These are phyloP conservation scores for Batillaria attramentaria DNA, from an alignment of 1,140 invertebrate species.

Conservation along the genomic window DNA sequence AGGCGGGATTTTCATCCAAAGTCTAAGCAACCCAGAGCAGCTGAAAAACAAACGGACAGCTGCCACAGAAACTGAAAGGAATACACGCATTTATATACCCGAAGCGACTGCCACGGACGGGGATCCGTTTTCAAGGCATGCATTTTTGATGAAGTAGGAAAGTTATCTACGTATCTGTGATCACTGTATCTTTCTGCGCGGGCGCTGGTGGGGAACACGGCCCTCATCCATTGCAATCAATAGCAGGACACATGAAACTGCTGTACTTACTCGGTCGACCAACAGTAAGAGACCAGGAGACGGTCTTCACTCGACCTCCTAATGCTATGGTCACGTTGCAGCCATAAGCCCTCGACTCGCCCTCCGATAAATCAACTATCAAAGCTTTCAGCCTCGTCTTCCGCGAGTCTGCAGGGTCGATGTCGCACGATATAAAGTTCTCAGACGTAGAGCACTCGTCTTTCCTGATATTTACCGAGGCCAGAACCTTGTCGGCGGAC, in stretches of 20 bases:
- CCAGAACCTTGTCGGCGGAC: neutral
- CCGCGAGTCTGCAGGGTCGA: neutral
- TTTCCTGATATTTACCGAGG: neutral
- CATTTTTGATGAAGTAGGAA: too few relatives aligned
- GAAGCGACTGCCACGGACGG: too few relatives aligned
- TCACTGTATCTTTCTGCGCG: too few relatives aligned
- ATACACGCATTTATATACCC: too few relatives aligned
- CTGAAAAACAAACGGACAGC: too few relatives aligned
- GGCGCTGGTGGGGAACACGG: neutral
- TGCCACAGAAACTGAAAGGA: too few relatives aligned
- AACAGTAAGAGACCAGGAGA: slow-evolving; percentile 14
- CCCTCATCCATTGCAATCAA: neutral
- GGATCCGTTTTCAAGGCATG: too few relatives aligned
- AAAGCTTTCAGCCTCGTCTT: neutral
- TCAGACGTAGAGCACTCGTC: slow-evolving; percentile 8
- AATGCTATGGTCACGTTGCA: slow-evolving; percentile 2
- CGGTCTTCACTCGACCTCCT: neutral
- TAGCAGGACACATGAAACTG: too few relatives aligned
- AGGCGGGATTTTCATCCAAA: too few relatives aligned
- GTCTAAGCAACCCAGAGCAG: too few relatives aligned
- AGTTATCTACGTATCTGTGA: too few relatives aligned
- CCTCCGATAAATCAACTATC: neutral
- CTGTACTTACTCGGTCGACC: slow-evolving; percentile 12
- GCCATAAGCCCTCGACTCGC: neutral
- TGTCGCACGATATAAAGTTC: neutral